Percentiles rank a stretch among this genome's conserved stretches.
These are phyloP conservation scores for Danaus chrysippus DNA, from an alignment of 2,888 invertebrate genomes.

Conservation along the genomic window DNA sequence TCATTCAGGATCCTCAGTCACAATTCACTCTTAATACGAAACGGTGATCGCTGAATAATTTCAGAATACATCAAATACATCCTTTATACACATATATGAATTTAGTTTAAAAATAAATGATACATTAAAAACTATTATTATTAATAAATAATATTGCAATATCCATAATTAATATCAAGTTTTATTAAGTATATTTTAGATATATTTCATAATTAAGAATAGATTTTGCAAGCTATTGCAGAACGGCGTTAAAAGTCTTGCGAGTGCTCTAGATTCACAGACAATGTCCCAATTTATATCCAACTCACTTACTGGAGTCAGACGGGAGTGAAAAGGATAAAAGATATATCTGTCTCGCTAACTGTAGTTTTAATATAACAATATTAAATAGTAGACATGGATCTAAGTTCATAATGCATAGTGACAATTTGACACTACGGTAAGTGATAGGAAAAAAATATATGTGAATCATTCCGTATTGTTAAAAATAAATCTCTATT, in stretches of 20 bases:
- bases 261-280: constrained; percentile 76
- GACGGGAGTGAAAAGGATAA: constrained; percentile 48
- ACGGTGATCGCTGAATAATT: constrained; percentile 31
- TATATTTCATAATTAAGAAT: constrained; percentile 17
- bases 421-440: too few species aligned
- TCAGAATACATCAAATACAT: too few species aligned
- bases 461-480: too few species aligned
- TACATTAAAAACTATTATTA: not conserved
- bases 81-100: too few species aligned
- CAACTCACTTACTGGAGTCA: constrained; percentile 75
- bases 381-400: not conserved
- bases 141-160: not conserved
- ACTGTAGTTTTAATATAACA: constrained; percentile 11
- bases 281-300: constrained; percentile 79
- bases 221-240: constrained; percentile 56
- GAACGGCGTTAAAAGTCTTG: constrained; percentile 62
- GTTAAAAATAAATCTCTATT: too few species aligned
- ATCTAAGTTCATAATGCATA: too few species aligned
- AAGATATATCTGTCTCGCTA: constrained; percentile 33
- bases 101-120: too few species aligned
- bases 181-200: not conserved
- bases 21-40: constrained; percentile 57
- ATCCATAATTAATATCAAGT: too few species aligned
- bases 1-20: constrained; percentile 69
- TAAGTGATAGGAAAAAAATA: too few species aligned